Evolutionary conservation across 2,888 invertebrate species (phyloP).

Genomic region (Noctua fimbriata): DNA sequence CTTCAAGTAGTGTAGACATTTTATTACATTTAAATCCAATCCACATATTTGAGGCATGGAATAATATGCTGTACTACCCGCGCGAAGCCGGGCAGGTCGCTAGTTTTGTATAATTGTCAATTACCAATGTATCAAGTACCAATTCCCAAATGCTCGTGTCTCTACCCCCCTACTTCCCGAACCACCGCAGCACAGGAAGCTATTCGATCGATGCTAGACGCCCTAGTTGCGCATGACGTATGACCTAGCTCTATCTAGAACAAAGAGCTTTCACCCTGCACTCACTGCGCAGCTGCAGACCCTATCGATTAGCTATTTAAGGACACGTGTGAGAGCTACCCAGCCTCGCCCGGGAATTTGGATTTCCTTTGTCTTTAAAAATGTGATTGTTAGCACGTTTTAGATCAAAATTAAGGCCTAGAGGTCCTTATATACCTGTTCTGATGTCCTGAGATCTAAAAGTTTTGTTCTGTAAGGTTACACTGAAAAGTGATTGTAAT

Average conservation of each 20-base stretch:
- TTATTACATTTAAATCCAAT: too few species aligned
- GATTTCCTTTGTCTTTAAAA: conserved; percentile 37
- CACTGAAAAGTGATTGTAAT: neutral
- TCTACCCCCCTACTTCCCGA: neutral
- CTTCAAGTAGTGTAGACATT: too few species aligned
- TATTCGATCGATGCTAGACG: neutral
- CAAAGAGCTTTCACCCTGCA: conserved; percentile 38
- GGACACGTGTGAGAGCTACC: neutral
- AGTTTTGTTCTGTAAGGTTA: neutral
- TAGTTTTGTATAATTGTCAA: too few species aligned
- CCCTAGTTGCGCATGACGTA: conserved; percentile 45
- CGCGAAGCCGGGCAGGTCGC: too few species aligned
- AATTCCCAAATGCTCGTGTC: neutral
- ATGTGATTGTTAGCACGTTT: neutral
- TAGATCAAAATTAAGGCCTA: neutral
- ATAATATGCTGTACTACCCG: too few species aligned
- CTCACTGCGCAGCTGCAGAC: conserved; percentile 47
- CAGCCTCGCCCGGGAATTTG: neutral
- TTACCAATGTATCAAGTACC: too few species aligned
- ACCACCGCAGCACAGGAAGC: neutral
- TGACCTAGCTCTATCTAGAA: neutral
- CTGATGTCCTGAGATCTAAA: neutral
- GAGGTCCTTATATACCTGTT: rapidly evolving
- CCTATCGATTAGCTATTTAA: conserved; percentile 39
- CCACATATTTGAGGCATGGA: too few species aligned